Evolutionary conservation across 2,797 vertebrate species (phyloP), one percentile per base, ranked within the genome.

Genomic region (Tinamus major): DNA sequence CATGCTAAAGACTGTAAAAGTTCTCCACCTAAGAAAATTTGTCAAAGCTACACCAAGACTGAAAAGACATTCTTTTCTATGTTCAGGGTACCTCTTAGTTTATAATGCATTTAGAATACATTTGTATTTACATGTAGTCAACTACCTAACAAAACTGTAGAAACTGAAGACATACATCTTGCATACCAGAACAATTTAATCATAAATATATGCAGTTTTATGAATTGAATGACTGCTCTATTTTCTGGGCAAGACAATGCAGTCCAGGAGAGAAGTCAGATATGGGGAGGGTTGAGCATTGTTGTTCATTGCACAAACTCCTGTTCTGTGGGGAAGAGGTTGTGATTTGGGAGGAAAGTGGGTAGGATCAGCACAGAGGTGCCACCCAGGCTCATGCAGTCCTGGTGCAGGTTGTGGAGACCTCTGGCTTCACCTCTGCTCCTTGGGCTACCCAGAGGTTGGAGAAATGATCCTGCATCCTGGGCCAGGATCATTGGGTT

Each of bases 261-360:
- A 14, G 10, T 67, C 18, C 19, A 44, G 33, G 42, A 74, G 44
- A n/a, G 76, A 39, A 87, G 21, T 8, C 24, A 27, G 2, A 2
- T 23, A 49, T 49, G 48, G 26, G 23, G 12, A 17, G 18, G 17
- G 29, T 56, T 41, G 18, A 49, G n/a, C 5, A 1, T 11, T 46
- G 44, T 59, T 20, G 15, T 1, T 80, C 9, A 49, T 64, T 68
- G 37, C 31, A 49, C 33, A 29, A 31, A 19, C 19, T 5, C 13
- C 35, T 71, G 51, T 79, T 31, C 35, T 69, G 19, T 55, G n/a
- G 44, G 56, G 48, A n/a, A 33, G 56, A 65, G 7, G 13, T 4
- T 0, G 0, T 19, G 33, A 18, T 35, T 24, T 48, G 27, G 1
- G 3, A 5, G 9, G 1, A 1, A 63, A 9, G n/a, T 23, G 76